Conservation (phyloP, 53 echinoderm and acorn worm genomes). For the Temnopleurus reevesii region DNA sequence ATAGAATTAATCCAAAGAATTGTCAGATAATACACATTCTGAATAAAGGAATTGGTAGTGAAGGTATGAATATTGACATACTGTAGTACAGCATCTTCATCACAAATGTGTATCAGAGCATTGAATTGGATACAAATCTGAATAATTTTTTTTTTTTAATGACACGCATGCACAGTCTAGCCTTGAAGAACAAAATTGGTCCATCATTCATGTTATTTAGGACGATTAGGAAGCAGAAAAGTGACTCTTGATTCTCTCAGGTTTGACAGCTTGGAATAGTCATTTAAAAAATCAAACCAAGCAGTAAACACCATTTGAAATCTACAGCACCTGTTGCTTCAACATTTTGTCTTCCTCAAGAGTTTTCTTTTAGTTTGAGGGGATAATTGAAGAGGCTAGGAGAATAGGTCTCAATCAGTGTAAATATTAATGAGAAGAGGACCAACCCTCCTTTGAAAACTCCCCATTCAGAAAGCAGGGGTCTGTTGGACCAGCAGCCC, state of each 20-base stretch:
- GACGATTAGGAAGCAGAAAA: background rate
- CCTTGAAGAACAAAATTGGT: too few relatives aligned
- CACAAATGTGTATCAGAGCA: too few relatives aligned
- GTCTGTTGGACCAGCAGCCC: slow-evolving; percentile 21
- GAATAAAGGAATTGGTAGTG: too few relatives aligned
- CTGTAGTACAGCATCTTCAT: too few relatives aligned
- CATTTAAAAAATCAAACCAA: background rate
- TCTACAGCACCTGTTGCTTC: slow-evolving; percentile 25
- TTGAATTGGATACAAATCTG: too few relatives aligned
- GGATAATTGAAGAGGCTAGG: background rate
- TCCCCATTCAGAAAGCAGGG: background rate
- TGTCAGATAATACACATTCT: too few relatives aligned
- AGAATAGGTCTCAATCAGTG: slow-evolving; percentile 30
- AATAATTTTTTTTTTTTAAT: too few relatives aligned
- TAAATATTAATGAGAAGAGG: slow-evolving; percentile 15
- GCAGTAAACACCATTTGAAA: slow-evolving; percentile 19
- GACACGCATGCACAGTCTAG: too few relatives aligned
- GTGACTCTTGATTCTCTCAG: slow-evolving; percentile 4
- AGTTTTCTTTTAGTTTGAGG: background rate
- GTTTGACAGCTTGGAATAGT: background rate
- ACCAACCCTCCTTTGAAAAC: background rate
- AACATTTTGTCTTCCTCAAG: background rate
- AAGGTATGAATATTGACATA: too few relatives aligned
- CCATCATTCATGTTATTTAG: too few relatives aligned
- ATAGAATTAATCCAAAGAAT: too few relatives aligned